A percentile compares a stretch with the other conserved stretches of the same genome.
These are phyloP conservation scores for Chaenogobius annularis DNA, from an alignment of 2,113 vertebrate species.

Conservation along the genomic window DNA sequence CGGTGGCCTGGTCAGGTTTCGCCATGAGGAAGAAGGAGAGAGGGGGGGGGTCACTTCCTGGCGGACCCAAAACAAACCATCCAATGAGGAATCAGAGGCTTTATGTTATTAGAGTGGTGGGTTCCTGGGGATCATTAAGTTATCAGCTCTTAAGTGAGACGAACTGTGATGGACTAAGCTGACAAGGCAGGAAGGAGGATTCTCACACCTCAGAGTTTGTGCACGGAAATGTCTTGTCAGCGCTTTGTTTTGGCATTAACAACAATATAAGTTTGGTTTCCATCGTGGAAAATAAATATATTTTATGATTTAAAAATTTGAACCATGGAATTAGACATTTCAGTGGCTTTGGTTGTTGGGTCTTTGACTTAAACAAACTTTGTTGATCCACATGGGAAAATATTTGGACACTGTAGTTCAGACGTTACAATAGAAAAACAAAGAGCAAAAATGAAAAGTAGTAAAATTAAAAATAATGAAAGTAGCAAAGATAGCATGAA, in stretches of 20 bases:
- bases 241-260: too few species aligned
- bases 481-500: neutral
- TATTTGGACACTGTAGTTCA: neutral
- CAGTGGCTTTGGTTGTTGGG: too few species aligned
- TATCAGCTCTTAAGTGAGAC: slow-evolving; percentile 56
- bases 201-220: slow-evolving; percentile 17
- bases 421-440: too few species aligned
- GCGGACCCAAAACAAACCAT: slow-evolving; percentile 49
- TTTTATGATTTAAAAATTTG: too few species aligned
- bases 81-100: slow-evolving; percentile 43
- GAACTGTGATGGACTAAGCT: slow-evolving; percentile 51
- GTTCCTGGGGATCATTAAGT: slow-evolving; percentile 49
- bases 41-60: slow-evolving; percentile 49
- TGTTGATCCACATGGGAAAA: neutral
- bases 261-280: neutral
- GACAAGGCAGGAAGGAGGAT: slow-evolving; percentile 41
- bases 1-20: slow-evolving; percentile 55
- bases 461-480: neutral
- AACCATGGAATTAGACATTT: too few species aligned
- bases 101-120: slow-evolving; percentile 34
- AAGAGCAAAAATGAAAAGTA: neutral
- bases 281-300: neutral
- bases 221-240: slow-evolving; percentile 10
- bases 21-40: slow-evolving; percentile 13
- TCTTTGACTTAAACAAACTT: too few species aligned